Evolutionary conservation across 2,797 vertebrate species (phyloP), one percentile per base, ranked within the genome.

Genomic region (Heteromormyrus szaboi): DNA sequence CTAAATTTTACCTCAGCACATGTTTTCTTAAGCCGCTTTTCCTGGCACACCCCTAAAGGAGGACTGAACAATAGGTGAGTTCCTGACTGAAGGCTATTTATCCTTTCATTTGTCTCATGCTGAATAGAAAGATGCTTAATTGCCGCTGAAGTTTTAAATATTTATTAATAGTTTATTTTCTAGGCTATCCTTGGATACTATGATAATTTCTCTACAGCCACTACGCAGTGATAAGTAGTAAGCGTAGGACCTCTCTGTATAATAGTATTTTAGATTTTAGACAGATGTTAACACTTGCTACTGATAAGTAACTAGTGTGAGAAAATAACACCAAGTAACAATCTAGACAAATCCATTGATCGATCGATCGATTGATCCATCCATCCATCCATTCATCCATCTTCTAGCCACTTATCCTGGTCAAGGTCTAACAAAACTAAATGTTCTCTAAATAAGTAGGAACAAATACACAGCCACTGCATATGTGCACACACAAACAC

Each of bases 1-100:
- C 72, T 65, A 94, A 93, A 93, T 94, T 93, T 94, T 93, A 95
- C 94, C 94, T 91, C 37, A 48, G 87, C 81, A 85, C 89, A 89
- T 90, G 90, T 94, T 95, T 93, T 92, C 94, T 91, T 93, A 89
- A 90, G 90, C 89, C 91, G 90, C 90, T 89, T 8, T 88, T 92
- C 91, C 91, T 91, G 90, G 89, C 85, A 92, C 88, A 88, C 90
- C 89, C 92, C 8, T n/a, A 89, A 92, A 92, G 91, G 85, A 51
- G 88, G 90, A 85, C 54, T 76, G 76, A 87, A 88, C 89, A 90
- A 89, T 86, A 92, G 91, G 91, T 87, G 90, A 93, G 91, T 72
- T 87, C 9, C 83, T 8, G 85, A 89, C 50, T 86, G 87, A 59
- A 91, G 90, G 91, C 89, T 89, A 93, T 94, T 92, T 87, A 93